Base-by-base conservation (phyloP, 1,140 invertebrate species). In the Trichonephila clavata region DNA sequence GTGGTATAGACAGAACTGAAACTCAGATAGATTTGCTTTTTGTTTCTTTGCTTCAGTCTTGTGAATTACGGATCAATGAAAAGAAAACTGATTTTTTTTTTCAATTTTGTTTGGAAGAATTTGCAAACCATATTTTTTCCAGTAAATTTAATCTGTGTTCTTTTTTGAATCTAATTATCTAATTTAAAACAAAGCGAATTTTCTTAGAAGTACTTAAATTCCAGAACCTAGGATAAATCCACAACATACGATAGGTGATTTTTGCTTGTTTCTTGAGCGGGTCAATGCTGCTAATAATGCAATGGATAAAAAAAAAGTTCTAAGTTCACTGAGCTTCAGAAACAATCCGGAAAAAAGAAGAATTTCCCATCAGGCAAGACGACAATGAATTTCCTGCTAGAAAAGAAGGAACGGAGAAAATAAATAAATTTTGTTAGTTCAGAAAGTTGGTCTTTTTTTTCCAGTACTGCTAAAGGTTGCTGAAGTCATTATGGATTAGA, bases 401-500 rank as follows among this genome's bases (percentile, higher is more conserved):
- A 50, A 83, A 91, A 91, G 50, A 91, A 83, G 57, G 24, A 50
- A 91, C 18, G 63, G 14, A 83, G 59, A 50, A 32, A 77, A 89
- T 65, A 89, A 71, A 89, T 89, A 71, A 89, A 89, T 89, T 89
- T 89, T 89, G 87, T 91, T 91, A 91, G 89, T 91, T 63, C 27
- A 91, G 89, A 83, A 91, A 83, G 89, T 83, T 90, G 68, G 50
- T 18, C 59, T 61, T 90, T 90, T 81, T 61, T 39, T 57, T 50
- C n/a, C 39, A 83, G 80, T n/a, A 65, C 87, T 21, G 27, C 71
- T 63, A 61, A 59, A 59, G 59, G 71, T 83, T 83, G 71, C 71
- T 60, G 43, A 91, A 91, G 89, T 91, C 89, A 91, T 91, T 91
- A 91, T 91, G 89, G 89, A 91, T 91, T 91, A 91, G 80, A 60